phyloP scores from a whole-genome alignment of 2,797 vertebrate species.

The Gobionotothen gibberifrons region DNA sequence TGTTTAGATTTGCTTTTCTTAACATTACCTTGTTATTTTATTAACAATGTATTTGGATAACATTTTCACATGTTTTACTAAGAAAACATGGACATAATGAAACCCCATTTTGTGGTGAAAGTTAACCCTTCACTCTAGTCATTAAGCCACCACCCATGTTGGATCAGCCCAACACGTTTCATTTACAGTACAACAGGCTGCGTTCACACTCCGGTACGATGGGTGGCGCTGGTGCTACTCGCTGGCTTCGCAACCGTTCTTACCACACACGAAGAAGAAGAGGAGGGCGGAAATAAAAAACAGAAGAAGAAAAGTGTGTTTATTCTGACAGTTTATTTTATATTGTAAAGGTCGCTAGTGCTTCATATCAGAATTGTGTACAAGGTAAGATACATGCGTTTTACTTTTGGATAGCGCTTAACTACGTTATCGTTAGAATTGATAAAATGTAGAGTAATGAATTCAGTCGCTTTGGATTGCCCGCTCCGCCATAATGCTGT shows the following conservation, averaged over 20 bases:
- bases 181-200: background rate
- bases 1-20: too few relatives aligned
- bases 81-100: too few relatives aligned
- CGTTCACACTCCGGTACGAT: background rate
- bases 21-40: too few relatives aligned
- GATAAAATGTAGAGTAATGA: background rate
- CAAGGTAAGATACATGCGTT: slow-evolving; percentile 19
- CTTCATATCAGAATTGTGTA: background rate
- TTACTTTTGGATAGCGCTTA: accelerated
- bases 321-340: background rate
- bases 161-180: too few relatives aligned
- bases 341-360: background rate
- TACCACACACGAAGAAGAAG: background rate
- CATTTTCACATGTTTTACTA: too few relatives aligned
- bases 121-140: too few relatives aligned
- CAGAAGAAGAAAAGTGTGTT: slow-evolving; percentile 2
- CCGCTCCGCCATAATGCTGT: background rate
- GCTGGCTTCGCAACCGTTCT: background rate
- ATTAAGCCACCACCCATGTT: too few relatives aligned
- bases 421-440: background rate
- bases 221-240: slow-evolving; percentile 8
- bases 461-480: background rate
- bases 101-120: too few relatives aligned
- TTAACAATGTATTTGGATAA: too few relatives aligned
- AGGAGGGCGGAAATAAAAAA: background rate